Base-by-base conservation (phyloP, 92 coral and sea anemone genomes). In the Diadumene lineata region DNA sequence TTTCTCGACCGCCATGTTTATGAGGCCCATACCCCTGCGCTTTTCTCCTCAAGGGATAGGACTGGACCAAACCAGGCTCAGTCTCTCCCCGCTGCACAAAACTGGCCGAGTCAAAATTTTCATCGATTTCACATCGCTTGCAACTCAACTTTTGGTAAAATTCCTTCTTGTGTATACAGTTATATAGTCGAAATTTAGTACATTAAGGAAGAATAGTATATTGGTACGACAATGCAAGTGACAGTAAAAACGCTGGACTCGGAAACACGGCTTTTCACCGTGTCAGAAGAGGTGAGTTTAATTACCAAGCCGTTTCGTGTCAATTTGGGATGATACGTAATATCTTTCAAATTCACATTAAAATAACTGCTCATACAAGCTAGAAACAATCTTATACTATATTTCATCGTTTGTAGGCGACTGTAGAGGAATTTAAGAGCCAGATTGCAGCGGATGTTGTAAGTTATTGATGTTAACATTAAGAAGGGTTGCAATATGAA, bases 201-300 rank as follows among this genome's bases (percentile, higher is more conserved):
- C 31, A 33, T 1, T 43, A 61, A 34, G 67, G 11, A 33, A 72
- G 66, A 21, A 31, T 56, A 72, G 53, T 23, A 28, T 31, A 22
- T 72, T 32, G 1, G 56, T 4, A 56, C 1, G 3, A 83, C 78
- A 76, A 96, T 96, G 97, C 90, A 86, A 76, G 92, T 96, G 64
- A 92, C 99, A 33, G 97, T 96, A 67, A 96, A 96, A 87, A 96
- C 99, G 23, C 74, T 96, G 31, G 99, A 96, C 86, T 92, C 97
- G 11, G 98, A 89, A 81, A 96, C 99, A 46, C 90, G 88, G 61
- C 81, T 79, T n/a, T 87, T 96, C 70, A 85, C 93, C 21, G 91
- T 96, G 21, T 34, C 87, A 26, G 86, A 82, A 11, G 97, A 92
- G 84, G 99, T 96, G 44, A 68, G 86, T 25, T 30, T 8, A 17